Percentiles rank a stretch among this genome's conserved stretches.
These are phyloP conservation scores for Ianthella basta DNA, from an alignment of 37 sponge, comb jelly and placozoan species.

Conservation along the genomic window DNA sequence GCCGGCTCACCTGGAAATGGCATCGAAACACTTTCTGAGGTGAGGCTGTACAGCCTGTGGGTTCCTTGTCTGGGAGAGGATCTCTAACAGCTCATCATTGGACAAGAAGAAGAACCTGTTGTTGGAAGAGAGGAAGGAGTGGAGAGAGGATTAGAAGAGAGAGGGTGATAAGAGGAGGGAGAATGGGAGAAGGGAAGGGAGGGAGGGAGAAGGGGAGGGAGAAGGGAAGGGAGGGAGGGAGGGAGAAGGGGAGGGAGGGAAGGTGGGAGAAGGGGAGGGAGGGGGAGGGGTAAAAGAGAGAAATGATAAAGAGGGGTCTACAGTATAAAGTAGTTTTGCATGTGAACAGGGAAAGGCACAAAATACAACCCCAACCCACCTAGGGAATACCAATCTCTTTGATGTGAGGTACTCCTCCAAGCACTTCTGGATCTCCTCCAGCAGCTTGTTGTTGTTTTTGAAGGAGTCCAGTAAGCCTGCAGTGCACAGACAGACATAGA, in stretches of 20 bases:
- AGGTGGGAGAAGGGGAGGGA: no score
- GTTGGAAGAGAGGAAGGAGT: not conserved
- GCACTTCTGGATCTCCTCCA: slow-evolving; percentile 99
- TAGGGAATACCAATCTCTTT: slow-evolving; percentile 92
- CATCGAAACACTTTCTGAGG: slow-evolving; percentile 99
- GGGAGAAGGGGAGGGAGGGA: no score
- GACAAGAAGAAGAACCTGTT: slow-evolving; percentile 93
- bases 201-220: not conserved
- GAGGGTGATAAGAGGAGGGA: not conserved
- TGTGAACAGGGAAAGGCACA: no score
- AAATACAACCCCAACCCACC: slow-evolving; percentile 1
- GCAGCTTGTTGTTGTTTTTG: slow-evolving; percentile 80
- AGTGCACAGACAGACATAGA: not conserved
- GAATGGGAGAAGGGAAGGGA: not conserved
- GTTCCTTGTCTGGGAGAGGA: slow-evolving; percentile 96
- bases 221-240: no score
- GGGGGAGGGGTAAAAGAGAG: no score
- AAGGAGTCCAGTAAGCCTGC: slow-evolving; percentile 91
- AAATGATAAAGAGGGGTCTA: no score
- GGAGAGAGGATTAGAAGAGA: not conserved
- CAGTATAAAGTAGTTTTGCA: no score
- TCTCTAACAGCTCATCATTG: slow-evolving; percentile 98
- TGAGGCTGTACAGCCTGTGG: slow-evolving; percentile 99
- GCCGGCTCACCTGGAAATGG: slow-evolving; percentile 78
- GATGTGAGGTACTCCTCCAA: slow-evolving; percentile 96